These are phyloP conservation scores for Acronicta leporina DNA, from an alignment of 2,888 invertebrate species.

Conservation along the genomic window DNA sequence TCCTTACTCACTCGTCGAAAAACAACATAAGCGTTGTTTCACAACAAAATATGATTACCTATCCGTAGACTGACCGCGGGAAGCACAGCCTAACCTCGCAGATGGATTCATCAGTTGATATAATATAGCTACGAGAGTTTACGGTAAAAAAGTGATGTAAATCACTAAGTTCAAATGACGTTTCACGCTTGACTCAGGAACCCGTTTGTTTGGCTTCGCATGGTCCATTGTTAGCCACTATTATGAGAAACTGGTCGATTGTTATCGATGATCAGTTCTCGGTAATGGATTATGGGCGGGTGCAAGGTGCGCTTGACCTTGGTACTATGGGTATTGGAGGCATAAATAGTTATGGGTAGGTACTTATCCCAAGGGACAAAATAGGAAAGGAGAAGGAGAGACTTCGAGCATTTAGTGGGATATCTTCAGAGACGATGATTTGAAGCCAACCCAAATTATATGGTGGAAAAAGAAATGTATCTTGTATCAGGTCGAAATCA, in stretches of 20 bases:
- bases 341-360: neutral
- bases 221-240: constrained; percentile 50
- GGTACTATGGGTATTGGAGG: neutral
- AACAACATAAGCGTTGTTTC: too few species aligned
- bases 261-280: constrained; percentile 38
- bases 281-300: constrained; percentile 3
- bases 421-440: too few species aligned
- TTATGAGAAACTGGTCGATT: constrained; percentile 47
- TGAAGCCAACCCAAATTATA: too few species aligned
- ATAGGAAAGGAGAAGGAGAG: too few species aligned
- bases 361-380: neutral
- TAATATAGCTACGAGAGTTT: neutral
- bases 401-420: too few species aligned
- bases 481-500: too few species aligned
- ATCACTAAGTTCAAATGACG: neutral
- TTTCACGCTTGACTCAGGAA: constrained; percentile 25
- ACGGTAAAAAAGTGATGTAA: neutral
- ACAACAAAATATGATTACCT: too few species aligned
- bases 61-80: neutral
- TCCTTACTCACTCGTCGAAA: too few species aligned
- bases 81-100: neutral
- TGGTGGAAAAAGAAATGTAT: too few species aligned
- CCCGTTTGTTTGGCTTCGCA: constrained; percentile 43
- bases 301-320: neutral
- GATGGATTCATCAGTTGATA: neutral